Percentiles rank a stretch among this genome's conserved stretches.
These are phyloP conservation scores for Hoplodrina blanda DNA, from an alignment of 2,888 invertebrate species.

Conservation along the genomic window DNA sequence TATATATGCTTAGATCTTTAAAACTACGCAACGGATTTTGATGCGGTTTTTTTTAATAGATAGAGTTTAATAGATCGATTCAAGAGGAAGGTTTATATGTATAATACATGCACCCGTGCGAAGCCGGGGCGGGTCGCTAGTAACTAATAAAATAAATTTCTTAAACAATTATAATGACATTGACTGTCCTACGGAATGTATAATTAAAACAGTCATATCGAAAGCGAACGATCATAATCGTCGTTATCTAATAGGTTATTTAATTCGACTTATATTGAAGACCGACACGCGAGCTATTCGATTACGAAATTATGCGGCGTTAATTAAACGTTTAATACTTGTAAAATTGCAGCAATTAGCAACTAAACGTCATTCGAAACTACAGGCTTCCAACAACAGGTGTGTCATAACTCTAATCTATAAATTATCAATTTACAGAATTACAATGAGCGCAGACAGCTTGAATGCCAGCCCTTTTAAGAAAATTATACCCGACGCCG, in stretches of 20 bases:
- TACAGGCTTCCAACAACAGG: slow-evolving; percentile 41
- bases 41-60: no score
- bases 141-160: no score
- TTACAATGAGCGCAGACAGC: slow-evolving; percentile 88
- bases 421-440: slow-evolving; percentile 72
- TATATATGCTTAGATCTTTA: no score
- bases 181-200: slow-evolving; percentile 7
- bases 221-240: slow-evolving; percentile 27
- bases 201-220: slow-evolving; percentile 22
- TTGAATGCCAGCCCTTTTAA: slow-evolving; percentile 83
- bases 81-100: no score
- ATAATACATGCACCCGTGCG: no score
- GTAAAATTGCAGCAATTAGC: slow-evolving; percentile 45
- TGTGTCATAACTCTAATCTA: slow-evolving; percentile 46
- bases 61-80: no score
- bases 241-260: slow-evolving; percentile 52
- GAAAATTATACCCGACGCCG: slow-evolving; percentile 65
- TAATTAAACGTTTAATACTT: slow-evolving; percentile 48
- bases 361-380: slow-evolving; percentile 49
- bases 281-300: slow-evolving; percentile 46
- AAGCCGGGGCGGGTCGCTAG: no score
- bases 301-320: slow-evolving; percentile 47
- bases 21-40: no score
- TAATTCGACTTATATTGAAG: slow-evolving; percentile 43
- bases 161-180: neutral